Percentiles rank a stretch among this genome's conserved stretches.
phyloP scores from a whole-genome alignment of 2,888 invertebrate species.

The Metacarcinus magister region DNA sequence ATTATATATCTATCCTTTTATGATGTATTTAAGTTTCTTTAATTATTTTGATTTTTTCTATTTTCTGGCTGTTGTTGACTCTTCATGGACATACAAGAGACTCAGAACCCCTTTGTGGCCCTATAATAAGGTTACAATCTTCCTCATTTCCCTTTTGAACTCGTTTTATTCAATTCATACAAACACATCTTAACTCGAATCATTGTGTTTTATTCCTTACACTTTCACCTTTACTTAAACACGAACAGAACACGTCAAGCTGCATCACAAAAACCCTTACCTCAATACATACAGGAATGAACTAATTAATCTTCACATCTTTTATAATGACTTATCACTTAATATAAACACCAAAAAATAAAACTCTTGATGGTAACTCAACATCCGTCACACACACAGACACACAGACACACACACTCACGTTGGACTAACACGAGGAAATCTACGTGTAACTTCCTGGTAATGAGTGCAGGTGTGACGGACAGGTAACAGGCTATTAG shows the following conservation, averaged over 20 bases:
- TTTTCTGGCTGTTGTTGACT: no score
- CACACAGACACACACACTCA: neutral
- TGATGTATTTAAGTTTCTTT: no score
- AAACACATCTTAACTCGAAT: neutral
- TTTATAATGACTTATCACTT: neutral
- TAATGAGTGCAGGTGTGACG: neutral
- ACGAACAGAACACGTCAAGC: neutral
- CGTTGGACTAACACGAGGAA: neutral
- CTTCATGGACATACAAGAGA: no score
- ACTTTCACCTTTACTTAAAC: neutral
- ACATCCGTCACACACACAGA: neutral
- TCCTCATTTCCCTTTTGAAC: neutral
- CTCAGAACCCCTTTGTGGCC: no score
- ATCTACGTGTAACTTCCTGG: neutral
- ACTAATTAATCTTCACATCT: no score
- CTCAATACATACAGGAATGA: neutral
- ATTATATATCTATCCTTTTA: no score
- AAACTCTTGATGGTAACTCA: neutral
- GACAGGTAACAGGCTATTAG: neutral
- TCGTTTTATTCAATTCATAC: no score
- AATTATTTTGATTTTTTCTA: no score
- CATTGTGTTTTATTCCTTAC: neutral
- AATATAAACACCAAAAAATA: neutral
- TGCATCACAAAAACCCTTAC: neutral
- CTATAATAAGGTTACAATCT: no score